phyloP scores from a whole-genome alignment of 2,888 invertebrate genomes.

The Cephus runcator region DNA sequence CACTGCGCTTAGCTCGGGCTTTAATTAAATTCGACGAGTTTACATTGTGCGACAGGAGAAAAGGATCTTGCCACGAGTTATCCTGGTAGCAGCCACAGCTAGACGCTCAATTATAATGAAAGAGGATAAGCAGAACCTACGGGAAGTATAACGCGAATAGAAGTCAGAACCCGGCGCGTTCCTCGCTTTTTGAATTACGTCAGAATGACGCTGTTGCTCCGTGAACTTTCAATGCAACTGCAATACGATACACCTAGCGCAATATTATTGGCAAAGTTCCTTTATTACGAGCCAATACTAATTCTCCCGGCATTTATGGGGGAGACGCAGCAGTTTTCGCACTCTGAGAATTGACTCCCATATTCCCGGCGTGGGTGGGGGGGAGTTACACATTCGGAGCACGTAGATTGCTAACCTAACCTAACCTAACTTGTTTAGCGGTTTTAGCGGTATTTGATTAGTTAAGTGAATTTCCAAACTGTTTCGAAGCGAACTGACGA shows the following conservation, averaged over 20 bases:
- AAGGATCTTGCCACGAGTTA: background rate
- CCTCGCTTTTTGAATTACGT: background rate
- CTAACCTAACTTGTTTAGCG: conserved; percentile 59
- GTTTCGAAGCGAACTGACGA: conserved; percentile 36
- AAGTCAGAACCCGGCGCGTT: background rate
- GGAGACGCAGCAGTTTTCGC: background rate
- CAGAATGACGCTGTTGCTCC: background rate
- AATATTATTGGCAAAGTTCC: background rate
- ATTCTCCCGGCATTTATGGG: conserved; percentile 12
- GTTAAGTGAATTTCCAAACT: conserved; percentile 63
- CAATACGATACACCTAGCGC: background rate
- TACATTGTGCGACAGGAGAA: background rate
- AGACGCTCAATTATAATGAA: background rate
- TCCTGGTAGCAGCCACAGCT: background rate
- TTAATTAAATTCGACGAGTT: conserved; percentile 16
- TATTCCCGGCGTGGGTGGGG: background rate
- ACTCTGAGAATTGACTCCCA: background rate
- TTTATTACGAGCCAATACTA: conserved; percentile 4
- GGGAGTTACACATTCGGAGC: conserved; percentile 55
- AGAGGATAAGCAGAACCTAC: background rate
- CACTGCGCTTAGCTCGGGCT: background rate
- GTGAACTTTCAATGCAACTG: background rate
- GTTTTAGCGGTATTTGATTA: conserved; percentile 64
- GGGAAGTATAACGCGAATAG: background rate
- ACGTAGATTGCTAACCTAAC: conserved; percentile 63